Evolutionary conservation across 2,888 invertebrate genomes (phyloP).

Genomic region (Calameuta filiformis): DNA sequence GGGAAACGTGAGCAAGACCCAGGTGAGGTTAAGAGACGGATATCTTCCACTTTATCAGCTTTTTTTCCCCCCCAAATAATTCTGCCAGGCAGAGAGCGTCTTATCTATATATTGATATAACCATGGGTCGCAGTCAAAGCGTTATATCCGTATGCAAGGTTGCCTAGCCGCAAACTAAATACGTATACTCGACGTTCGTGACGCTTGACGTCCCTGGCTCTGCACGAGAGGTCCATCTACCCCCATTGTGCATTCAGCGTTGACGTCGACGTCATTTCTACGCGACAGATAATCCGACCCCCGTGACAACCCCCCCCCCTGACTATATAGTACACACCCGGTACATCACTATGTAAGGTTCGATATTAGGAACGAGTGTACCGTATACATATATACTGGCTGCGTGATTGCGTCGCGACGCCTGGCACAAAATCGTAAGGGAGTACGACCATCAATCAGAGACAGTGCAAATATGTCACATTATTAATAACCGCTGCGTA

Average conservation of each 20-base stretch:
- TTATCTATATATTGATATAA: too few relatives aligned
- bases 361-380: background rate
- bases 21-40: too few relatives aligned
- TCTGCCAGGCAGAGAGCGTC: too few relatives aligned
- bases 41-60: too few relatives aligned
- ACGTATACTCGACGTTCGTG: background rate
- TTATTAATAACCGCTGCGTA: background rate
- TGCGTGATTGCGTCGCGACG: background rate
- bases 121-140: too few relatives aligned
- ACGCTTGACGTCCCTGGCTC: background rate
- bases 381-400: background rate
- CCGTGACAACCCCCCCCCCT: background rate
- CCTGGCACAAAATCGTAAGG: background rate
- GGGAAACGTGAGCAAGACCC: too few relatives aligned
- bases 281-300: constrained; percentile 21
- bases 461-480: background rate
- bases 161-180: too few relatives aligned
- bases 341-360: too few relatives aligned
- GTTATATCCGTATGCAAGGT: too few relatives aligned
- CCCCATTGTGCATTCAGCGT: constrained; percentile 44
- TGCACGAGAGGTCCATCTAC: constrained; percentile 23
- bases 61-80: too few relatives aligned
- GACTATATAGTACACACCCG: too few relatives aligned
- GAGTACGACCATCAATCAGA: background rate
- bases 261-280: constrained; percentile 35